Percentiles rank a stretch among this genome's conserved stretches.
phyloP scores from a whole-genome alignment of 2,797 vertebrate genomes.

The Hoplostethus atlanticus region DNA sequence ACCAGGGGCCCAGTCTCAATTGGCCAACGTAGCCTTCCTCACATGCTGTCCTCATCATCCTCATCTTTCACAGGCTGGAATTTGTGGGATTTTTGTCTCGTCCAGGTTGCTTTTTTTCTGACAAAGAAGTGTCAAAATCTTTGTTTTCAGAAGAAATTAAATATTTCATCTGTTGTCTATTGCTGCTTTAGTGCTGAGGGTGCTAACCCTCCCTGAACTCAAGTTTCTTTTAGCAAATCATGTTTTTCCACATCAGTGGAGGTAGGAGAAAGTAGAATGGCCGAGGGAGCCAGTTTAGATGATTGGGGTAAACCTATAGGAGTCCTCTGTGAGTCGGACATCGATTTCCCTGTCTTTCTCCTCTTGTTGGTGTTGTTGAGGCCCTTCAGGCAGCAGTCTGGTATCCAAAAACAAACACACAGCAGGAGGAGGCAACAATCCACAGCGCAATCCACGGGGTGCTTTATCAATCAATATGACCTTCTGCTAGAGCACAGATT shows the following conservation, averaged over 20 bases:
- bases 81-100: constrained; percentile 36
- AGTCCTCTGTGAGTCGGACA: constrained; percentile 66
- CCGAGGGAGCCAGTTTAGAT: constrained; percentile 66
- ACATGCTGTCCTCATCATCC: constrained; percentile 51
- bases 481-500: constrained; percentile 66
- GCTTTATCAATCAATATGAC: constrained; percentile 82
- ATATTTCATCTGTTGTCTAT: constrained; percentile 39
- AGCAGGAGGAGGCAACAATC: constrained; percentile 54
- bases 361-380: constrained; percentile 66
- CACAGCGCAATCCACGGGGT: constrained; percentile 66
- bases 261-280: constrained; percentile 46
- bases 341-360: constrained; percentile 80
- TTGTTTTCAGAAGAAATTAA: constrained; percentile 28
- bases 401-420: constrained; percentile 75
- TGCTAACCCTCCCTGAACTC: constrained; percentile 27
- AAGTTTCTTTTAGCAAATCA: constrained; percentile 56
- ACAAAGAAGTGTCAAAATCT: constrained; percentile 19
- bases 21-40: constrained; percentile 55
- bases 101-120: background rate
- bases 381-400: constrained; percentile 69
- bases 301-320: constrained; percentile 67
- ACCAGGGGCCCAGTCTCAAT: constrained; percentile 60
- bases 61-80: constrained; percentile 47
- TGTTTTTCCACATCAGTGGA: constrained; percentile 17
- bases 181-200: constrained; percentile 41